phyloP scores from a whole-genome alignment of 2,113 vertebrate genomes.

The Paramormyrops kingsleyae region DNA sequence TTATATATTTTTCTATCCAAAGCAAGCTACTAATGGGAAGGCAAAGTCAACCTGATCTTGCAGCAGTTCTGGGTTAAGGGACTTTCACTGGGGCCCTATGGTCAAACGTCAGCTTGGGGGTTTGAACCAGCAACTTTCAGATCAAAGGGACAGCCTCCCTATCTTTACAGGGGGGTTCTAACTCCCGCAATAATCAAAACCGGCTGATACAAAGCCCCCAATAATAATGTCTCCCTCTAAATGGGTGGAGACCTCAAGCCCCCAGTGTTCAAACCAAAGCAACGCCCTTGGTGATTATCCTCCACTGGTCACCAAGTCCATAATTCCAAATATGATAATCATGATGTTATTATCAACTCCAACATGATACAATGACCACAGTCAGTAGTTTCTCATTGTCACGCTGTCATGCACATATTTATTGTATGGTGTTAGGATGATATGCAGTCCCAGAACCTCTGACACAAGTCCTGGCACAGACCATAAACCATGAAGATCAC shows the following conservation, averaged over 20 bases:
- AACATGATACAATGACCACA: background rate
- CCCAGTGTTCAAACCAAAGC: too few species aligned
- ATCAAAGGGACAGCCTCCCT: background rate
- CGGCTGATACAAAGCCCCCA: too few species aligned
- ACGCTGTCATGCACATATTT: background rate
- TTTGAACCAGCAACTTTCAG: background rate
- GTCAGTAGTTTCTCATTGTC: background rate
- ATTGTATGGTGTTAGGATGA: conserved; percentile 41
- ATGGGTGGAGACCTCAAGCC: too few species aligned
- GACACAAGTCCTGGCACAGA: conserved; percentile 73
- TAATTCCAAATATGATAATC: background rate
- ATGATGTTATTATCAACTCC: background rate
- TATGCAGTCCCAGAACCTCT: conserved; percentile 71
- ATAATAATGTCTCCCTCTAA: too few species aligned
- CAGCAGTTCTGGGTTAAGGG: background rate
- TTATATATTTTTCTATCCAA: background rate
- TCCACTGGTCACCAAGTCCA: background rate
- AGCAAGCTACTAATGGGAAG: background rate
- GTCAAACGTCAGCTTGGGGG: background rate
- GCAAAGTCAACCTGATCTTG: background rate
- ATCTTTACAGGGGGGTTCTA: background rate
- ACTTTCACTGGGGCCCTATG: background rate
- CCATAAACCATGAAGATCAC: conserved; percentile 76
- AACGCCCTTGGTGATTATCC: too few species aligned
- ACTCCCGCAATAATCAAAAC: too few species aligned